phyloP scores from a whole-genome alignment of 1,140 invertebrate species.

The Hermatobates lingyangjiaoensis region DNA sequence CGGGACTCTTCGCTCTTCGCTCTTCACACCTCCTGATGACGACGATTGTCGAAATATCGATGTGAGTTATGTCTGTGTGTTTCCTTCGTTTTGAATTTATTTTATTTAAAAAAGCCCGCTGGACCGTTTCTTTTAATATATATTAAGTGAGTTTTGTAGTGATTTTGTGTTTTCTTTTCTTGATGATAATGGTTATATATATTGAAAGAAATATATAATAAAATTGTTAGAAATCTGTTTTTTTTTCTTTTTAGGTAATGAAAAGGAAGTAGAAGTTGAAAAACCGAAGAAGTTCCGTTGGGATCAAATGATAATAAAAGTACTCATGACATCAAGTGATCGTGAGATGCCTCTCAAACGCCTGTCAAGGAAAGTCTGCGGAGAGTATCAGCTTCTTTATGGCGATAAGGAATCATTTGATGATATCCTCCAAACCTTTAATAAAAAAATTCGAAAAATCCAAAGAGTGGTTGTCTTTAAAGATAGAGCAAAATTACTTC shows the following conservation, averaged over 20 bases:
- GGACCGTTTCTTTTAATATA: too few species aligned
- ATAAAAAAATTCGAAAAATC: conserved; percentile 12
- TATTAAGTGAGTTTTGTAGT: too few species aligned
- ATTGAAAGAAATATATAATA: too few species aligned
- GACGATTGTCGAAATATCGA: too few species aligned
- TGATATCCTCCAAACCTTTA: conserved; percentile 10
- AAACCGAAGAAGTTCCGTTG: conserved; percentile 10
- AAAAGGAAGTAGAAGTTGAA: neutral
- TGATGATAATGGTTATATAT: too few species aligned
- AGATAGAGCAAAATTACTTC: conserved; percentile 12
- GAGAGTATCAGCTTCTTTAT: conserved; percentile 9
- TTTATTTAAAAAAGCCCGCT: too few species aligned
- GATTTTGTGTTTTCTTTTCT: too few species aligned
- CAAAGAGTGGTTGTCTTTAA: conserved; percentile 9
- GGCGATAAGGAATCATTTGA: conserved; percentile 9
- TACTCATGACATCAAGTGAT: conserved; percentile 4
- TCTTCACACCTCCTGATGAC: too few species aligned
- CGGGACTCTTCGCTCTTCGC: too few species aligned
- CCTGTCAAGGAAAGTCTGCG: conserved; percentile 9
- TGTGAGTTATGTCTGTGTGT: too few species aligned
- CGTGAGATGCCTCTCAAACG: conserved; percentile 10
- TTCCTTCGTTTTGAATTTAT: too few species aligned
- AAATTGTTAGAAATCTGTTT: too few species aligned
- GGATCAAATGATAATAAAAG: conserved; percentile 8
- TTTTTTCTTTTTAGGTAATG: neutral